Conservation (phyloP, 1,140 invertebrate genomes). For the Psilanteris sp. region DNA sequence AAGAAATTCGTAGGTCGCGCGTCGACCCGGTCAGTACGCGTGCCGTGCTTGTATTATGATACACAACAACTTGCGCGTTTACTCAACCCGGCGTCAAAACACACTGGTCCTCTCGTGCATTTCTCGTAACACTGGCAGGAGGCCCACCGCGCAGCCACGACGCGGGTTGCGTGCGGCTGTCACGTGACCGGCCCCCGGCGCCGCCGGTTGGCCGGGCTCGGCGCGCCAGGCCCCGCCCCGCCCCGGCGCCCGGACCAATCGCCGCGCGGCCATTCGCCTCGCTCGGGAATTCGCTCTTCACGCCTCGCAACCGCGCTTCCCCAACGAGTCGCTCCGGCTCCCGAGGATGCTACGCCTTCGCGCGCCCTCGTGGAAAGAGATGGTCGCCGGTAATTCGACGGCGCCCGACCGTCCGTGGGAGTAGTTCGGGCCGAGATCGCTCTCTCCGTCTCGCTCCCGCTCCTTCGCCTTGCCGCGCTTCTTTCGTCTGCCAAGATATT, state of each 20-base stretch:
- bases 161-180: neutral
- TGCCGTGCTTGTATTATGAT: constrained; percentile 78
- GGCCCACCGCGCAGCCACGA: too few species aligned
- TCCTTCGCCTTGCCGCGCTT: constrained; percentile 42
- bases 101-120: constrained; percentile 77
- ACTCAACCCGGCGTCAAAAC: constrained; percentile 80
- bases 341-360: constrained; percentile 54
- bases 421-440: too few species aligned
- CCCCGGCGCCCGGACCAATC: constrained; percentile 14
- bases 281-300: constrained; percentile 28
- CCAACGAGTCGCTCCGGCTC: constrained; percentile 39
- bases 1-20: constrained; percentile 54
- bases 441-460: too few species aligned
- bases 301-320: constrained; percentile 36
- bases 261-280: neutral
- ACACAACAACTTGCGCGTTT: constrained; percentile 79
- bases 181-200: constrained; percentile 9
- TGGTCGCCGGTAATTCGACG: constrained; percentile 51
- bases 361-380: constrained; percentile 32
- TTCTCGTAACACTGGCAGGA: constrained; percentile 67
- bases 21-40: constrained; percentile 72
- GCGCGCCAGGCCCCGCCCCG: too few species aligned
- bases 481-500: constrained; percentile 46
- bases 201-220: too few species aligned
- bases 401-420: constrained; percentile 53